Evolutionary conservation across 64 coral and sea anemone species (phyloP), one percentile per base, ranked within the genome.

Genomic region (Montipora capricornis): DNA sequence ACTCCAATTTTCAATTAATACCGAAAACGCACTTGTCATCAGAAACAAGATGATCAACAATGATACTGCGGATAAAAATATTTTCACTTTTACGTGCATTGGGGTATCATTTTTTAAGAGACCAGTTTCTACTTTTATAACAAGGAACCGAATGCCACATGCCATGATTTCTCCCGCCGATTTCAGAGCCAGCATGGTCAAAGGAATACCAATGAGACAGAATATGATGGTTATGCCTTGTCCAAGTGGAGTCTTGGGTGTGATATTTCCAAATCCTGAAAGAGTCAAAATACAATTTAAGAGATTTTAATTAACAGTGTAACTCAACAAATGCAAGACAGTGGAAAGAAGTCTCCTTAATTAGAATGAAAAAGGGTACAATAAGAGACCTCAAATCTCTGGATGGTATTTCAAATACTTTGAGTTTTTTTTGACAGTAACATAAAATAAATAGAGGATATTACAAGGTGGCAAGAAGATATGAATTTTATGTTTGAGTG

Each of bases 121-220:
- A 50, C 17, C 3, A 71, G 44, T 49, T 49, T 86, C 82, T 71
- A 11, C 49, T 20, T 73, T 86, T 44, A n/a, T 19, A 13, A 86
- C 62, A 22, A 86, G 44, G 19, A 71, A 22, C 1, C 44, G 17
- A 22, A 73, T 52, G 9, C 4, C 19, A 71, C 37, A 20, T 6
- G 16, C 64, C 62, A 93, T 20, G 4, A 93, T 46, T 49, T 93
- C 75, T 49, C 91, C 83, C 10, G 83, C 52, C 17, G 91, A 69
- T 79, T 93, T 93, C 7, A 93, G 45, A 14, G 74, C 70, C 24
- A 93, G 15, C 83, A 87, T 93, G 24, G 75, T 69, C n/a, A 87
- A 66, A 37, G 75, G 73, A 24, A 93, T 44, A 44, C 83, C 91
- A 68, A 93, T 3, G 20, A 87, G 44, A 55, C 91, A 93, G 47